Evolutionary conservation across 2,797 vertebrate species (phyloP).

Genomic region (Calcarius lapponicus): DNA sequence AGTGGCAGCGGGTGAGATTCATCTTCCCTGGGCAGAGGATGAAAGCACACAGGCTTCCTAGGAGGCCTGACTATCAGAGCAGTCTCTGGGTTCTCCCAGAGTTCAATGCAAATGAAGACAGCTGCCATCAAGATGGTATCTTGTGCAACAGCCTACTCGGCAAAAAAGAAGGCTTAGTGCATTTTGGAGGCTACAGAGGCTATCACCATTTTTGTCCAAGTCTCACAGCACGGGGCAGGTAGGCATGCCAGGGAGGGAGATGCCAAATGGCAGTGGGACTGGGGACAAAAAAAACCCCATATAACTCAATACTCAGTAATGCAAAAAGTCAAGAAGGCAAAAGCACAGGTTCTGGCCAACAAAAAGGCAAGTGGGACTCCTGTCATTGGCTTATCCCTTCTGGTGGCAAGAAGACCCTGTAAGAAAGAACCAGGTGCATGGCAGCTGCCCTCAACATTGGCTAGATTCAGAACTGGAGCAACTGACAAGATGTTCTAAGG

Average conservation of each 20-base stretch:
- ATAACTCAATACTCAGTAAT: not conserved
- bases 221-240: rapidly evolving
- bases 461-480: not conserved
- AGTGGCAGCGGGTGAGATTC: not conserved
- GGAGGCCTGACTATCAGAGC: not conserved
- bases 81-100: conserved; percentile 3
- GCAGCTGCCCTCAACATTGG: not conserved
- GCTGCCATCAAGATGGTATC: not conserved
- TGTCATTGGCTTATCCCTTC: not conserved
- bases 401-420: not conserved
- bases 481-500: not conserved
- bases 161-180: not conserved
- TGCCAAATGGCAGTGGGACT: not conserved
- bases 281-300: rapidly evolving
- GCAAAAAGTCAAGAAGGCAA: not conserved
- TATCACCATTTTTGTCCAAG: not conserved
- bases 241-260: not conserved
- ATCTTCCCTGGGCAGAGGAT: not conserved
- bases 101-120: conserved; percentile 18
- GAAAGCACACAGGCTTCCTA: conserved; percentile 1
- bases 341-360: not conserved
- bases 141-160: not conserved
- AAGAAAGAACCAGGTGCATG: not conserved
- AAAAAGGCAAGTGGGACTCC: not conserved
- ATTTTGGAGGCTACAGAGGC: not conserved